Base-by-base conservation (phyloP, 64 coral and sea anemone genomes). In the Hydrozoanthus tunicans region DNA sequence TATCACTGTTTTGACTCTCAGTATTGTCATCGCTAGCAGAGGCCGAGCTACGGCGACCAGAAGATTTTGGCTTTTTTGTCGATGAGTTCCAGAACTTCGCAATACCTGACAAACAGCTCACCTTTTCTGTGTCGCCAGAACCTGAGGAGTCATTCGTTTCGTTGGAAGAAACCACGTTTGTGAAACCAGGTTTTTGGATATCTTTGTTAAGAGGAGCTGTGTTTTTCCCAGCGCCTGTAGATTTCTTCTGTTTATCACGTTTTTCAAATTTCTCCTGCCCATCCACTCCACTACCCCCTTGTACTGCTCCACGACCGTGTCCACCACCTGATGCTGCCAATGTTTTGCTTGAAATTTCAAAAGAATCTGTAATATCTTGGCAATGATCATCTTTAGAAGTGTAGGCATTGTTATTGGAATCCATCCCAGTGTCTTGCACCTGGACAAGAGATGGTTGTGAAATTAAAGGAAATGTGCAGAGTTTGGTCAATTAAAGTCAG, bases 31-130 rank as follows among this genome's bases (percentile, higher is more conserved):
- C 81, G 43, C 9, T 51, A 15, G 14, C 13, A 4, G 60, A 14
- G 8, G 79, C 83, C 11, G 26, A 9, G 6, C 76, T 62, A 58
- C 26, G n/a, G 12, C 58, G 70, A 4, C 56, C 89, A 82, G 69
- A 9, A 64, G 15, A 8, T 4, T 90, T 89, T 6, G 92, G 74
- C 7, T 83, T 58, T 72, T 89, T 94, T 65, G 75, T 93, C 20
- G 92, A 90, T 90, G 60, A 83, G 55, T 92, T 82, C 56, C 91
- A 97, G 68, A 89, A 97, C 81, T 77, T 94, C 23, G 92, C 89
- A 51, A 97, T 94, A 15, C 77, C 89, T 62, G 92, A 91, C 8
- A 94, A 91, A 82, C 95, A 97, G 62, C 71, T 88, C 51, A 80
- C 70, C 43, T 83, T 93, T 12, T 25, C 86, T 64, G 62, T 62